phyloP scores from a whole-genome alignment of 2,113 vertebrate genomes.

The Eurystomus gularis region DNA sequence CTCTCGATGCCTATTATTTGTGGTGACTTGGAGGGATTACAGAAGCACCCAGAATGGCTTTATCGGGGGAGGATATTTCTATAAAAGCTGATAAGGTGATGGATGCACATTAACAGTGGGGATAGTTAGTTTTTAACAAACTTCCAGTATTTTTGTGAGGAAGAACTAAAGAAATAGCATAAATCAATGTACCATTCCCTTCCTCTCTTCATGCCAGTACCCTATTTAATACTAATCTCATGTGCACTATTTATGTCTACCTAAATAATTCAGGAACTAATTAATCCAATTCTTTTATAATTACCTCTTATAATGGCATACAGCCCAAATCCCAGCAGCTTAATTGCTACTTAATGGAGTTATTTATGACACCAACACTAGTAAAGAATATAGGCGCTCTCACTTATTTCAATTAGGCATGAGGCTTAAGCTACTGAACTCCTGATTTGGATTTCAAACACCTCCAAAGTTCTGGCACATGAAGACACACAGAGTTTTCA shows the following conservation, averaged over 20 bases:
- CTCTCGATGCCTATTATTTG: constrained; percentile 68
- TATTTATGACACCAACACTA: constrained; percentile 70
- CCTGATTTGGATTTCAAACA: not conserved
- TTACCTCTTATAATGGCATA: constrained; percentile 69
- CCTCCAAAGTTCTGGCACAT: not conserved
- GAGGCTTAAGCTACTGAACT: not conserved
- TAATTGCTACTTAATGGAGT: constrained; percentile 74
- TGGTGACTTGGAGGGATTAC: constrained; percentile 65
- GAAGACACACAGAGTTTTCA: not conserved
- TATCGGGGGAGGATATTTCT: constrained; percentile 36
- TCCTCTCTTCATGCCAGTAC: constrained; percentile 7
- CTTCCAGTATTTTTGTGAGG: constrained; percentile 2
- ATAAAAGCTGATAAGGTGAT: not conserved
- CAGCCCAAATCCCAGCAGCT: constrained; percentile 69
- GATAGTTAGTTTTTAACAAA: constrained; percentile 36
- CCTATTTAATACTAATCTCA: constrained; percentile 57
- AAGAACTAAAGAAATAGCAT: constrained; percentile 21
- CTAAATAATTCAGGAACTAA: constrained; percentile 80
- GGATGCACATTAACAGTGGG: not conserved
- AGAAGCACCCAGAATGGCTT: constrained; percentile 59
- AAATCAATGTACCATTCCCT: constrained; percentile 43
- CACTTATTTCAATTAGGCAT: constrained; percentile 1
- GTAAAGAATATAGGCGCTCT: constrained; percentile 42
- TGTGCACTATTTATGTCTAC: constrained; percentile 73
- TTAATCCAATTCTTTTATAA: constrained; percentile 80